Evolutionary conservation across 2,888 invertebrate species (phyloP).

Genomic region (Myopa tessellatipennis): DNA sequence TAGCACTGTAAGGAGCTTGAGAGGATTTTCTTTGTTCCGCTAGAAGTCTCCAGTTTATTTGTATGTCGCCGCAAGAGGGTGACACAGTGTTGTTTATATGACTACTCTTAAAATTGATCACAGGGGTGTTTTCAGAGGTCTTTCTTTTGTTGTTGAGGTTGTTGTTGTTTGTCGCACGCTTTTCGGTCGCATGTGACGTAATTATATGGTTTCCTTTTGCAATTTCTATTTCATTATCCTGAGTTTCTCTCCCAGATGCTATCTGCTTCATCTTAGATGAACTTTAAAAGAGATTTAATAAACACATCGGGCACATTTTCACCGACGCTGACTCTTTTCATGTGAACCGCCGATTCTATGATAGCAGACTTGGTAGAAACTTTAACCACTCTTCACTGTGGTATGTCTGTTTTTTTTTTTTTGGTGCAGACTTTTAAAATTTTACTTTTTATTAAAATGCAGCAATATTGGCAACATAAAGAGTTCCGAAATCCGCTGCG

Average conservation of each 20-base stretch:
- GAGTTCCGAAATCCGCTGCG: neutral
- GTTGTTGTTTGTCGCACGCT: neutral
- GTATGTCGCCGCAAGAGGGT: neutral
- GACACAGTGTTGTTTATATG: neutral
- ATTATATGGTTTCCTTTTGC: conserved; percentile 33
- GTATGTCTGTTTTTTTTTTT: neutral
- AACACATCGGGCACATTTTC: too few relatives aligned
- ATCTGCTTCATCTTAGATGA: too few relatives aligned
- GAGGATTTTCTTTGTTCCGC: neutral
- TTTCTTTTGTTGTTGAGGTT: neutral
- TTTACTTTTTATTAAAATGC: neutral
- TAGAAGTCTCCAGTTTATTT: neutral
- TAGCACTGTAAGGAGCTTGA: neutral
- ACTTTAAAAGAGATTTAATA: too few relatives aligned
- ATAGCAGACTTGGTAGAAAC: too few relatives aligned
- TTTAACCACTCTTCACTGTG: too few relatives aligned
- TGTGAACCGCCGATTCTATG: too few relatives aligned
- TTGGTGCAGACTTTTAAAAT: neutral
- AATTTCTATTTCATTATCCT: neutral
- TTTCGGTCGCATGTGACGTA: conserved; percentile 22
- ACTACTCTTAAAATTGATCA: neutral
- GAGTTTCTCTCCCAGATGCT: too few relatives aligned
- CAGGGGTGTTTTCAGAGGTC: neutral
- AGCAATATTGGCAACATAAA: conserved; percentile 2
- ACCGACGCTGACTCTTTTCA: too few relatives aligned